These are phyloP conservation scores for Sycophaga agraensis DNA, from an alignment of 1,140 invertebrate species.

Conservation along the genomic window DNA sequence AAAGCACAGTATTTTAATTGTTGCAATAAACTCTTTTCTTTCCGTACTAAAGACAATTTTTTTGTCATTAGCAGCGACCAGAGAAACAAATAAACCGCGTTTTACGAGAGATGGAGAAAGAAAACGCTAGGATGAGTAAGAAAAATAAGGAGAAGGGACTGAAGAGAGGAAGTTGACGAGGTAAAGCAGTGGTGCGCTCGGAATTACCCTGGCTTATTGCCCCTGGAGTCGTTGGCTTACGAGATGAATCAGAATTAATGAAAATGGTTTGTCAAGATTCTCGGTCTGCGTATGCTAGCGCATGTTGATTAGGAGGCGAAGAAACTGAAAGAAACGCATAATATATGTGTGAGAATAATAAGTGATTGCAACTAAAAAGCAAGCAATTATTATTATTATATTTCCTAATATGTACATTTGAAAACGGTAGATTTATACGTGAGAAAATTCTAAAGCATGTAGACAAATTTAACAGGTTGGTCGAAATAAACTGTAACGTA, in stretches of 20 bases:
- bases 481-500: no score
- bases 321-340: not conserved
- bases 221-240: not conserved
- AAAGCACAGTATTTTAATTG: no score
- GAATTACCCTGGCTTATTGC: not conserved
- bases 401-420: no score
- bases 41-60: not conserved
- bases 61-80: not conserved
- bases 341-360: no score
- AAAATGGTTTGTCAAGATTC: not conserved
- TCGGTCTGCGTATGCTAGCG: not conserved
- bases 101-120: not conserved
- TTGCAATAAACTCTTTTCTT: no score
- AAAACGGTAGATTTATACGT: no score
- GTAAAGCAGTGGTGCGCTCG: not conserved
- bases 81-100: no score
- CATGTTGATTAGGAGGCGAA: not conserved
- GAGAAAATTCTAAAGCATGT: no score
- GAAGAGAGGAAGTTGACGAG: not conserved
- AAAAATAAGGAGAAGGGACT: not conserved
- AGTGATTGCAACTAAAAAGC: no score
- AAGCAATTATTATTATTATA: no score
- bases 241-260: constrained; percentile 2
- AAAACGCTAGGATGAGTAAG: not conserved
- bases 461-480: no score